A percentile compares a stretch with the other conserved stretches of the same genome.
Evolutionary conservation across 2,113 vertebrate genomes (phyloP).

Genomic region (Nyctibius bracteatus): DNA sequence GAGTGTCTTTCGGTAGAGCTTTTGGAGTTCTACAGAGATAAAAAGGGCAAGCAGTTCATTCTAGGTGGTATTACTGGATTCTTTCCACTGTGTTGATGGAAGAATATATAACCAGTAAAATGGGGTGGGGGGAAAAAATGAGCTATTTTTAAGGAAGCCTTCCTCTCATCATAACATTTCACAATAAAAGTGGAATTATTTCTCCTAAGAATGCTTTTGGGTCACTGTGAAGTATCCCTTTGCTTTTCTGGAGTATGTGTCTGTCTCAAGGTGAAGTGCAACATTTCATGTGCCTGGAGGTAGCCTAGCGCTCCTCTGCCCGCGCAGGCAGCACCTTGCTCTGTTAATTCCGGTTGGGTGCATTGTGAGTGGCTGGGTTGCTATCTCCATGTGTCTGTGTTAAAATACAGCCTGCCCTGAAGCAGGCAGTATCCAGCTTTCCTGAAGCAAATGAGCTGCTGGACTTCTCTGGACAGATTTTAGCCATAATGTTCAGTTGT

Average conservation of each 20-base stretch:
- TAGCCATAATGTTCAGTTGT: background rate
- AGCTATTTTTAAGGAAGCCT: background rate
- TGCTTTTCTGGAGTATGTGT: background rate
- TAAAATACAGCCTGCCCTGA: background rate
- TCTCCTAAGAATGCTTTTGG: background rate
- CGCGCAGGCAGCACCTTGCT: background rate
- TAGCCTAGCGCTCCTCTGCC: background rate
- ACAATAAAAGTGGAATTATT: background rate
- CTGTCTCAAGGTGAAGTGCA: background rate
- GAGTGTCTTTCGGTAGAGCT: background rate
- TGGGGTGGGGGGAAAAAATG: rapidly evolving
- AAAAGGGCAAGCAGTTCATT: background rate
- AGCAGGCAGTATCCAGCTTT: background rate
- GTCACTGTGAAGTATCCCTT: background rate
- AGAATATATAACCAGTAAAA: background rate
- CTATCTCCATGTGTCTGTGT: background rate
- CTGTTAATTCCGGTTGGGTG: rapidly evolving
- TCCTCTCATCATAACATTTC: background rate
- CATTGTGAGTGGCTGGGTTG: rapidly evolving
- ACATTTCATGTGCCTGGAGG: rapidly evolving
- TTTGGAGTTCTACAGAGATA: background rate
- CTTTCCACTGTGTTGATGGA: background rate
- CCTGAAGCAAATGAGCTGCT: background rate
- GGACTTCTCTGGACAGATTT: background rate
- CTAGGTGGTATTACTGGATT: background rate